phyloP scores from a whole-genome alignment of 2,113 vertebrate genomes.

The Eretmochelys imbricata region DNA sequence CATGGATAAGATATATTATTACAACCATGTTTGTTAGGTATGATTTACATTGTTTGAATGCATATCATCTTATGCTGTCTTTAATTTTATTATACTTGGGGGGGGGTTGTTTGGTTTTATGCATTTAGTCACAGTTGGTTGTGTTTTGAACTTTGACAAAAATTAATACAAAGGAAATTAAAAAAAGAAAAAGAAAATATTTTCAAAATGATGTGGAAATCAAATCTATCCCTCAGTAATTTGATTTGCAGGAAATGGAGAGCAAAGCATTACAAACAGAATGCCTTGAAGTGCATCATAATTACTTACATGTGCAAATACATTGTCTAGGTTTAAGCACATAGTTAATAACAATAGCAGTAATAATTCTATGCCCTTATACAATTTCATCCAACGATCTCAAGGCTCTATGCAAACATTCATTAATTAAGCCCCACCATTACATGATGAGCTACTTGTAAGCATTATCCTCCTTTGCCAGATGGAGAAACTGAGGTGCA shows the following conservation, averaged over 20 bases:
- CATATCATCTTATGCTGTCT: conserved; percentile 77
- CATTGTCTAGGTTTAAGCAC: conserved; percentile 77
- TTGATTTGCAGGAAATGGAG: conserved; percentile 85
- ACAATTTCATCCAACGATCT: conserved; percentile 25
- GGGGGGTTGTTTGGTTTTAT: conserved; percentile 78
- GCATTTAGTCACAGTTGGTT: conserved; percentile 84
- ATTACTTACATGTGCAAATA: conserved; percentile 87
- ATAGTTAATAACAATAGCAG: conserved; percentile 73
- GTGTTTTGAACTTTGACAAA: conserved; percentile 83
- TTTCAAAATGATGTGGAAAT: conserved; percentile 87
- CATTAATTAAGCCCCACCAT: conserved; percentile 6
- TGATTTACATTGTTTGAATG: conserved; percentile 73
- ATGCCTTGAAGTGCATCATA: conserved; percentile 84
- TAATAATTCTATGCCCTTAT: conserved; percentile 54
- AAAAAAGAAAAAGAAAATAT: conserved; percentile 86
- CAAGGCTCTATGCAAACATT: conserved; percentile 11
- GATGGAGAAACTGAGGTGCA: background rate
- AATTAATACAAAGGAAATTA: conserved; percentile 84
- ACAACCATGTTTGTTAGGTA: conserved; percentile 76
- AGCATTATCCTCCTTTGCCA: background rate
- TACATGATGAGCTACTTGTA: background rate
- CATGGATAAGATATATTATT: conserved; percentile 79
- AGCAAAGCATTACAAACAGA: conserved; percentile 84
- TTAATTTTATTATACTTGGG: conserved; percentile 82
- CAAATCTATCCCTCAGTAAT: conserved; percentile 84